phyloP scores from a whole-genome alignment of 2,797 vertebrate genomes.

The Lepilemur septentrionalis region DNA sequence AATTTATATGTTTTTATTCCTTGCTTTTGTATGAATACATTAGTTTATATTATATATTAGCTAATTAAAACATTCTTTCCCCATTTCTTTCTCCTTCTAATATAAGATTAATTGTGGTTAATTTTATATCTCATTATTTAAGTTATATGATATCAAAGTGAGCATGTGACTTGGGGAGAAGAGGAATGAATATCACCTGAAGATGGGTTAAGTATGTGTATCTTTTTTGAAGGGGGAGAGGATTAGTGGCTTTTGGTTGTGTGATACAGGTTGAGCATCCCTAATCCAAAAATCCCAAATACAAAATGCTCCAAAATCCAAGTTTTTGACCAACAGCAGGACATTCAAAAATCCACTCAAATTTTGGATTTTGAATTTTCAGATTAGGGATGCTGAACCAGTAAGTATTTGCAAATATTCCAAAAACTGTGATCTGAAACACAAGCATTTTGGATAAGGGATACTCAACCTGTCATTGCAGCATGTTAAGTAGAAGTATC shows the following conservation, averaged over 20 bases:
- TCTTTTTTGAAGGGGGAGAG: neutral
- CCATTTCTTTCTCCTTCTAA: neutral
- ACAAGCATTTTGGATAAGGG: neutral
- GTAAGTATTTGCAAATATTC: neutral
- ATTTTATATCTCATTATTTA: neutral
- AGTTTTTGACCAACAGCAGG: neutral
- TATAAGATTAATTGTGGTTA: neutral
- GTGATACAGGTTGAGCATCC: neutral
- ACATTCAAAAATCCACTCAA: neutral
- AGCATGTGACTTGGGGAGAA: neutral
- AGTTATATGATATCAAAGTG: neutral
- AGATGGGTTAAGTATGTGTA: neutral
- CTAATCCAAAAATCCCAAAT: neutral
- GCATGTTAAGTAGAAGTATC: neutral
- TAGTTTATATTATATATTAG: neutral
- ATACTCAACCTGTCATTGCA: neutral
- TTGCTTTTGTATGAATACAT: neutral
- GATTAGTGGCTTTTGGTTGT: neutral
- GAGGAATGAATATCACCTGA: neutral
- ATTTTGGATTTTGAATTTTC: neutral
- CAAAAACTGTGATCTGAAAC: neutral
- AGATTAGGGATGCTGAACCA: neutral
- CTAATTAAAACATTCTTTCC: neutral
- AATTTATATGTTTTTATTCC: neutral
- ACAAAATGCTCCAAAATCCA: neutral